phyloP scores from a whole-genome alignment of 2,888 invertebrate genomes.

The Andricus quercusramuli region DNA sequence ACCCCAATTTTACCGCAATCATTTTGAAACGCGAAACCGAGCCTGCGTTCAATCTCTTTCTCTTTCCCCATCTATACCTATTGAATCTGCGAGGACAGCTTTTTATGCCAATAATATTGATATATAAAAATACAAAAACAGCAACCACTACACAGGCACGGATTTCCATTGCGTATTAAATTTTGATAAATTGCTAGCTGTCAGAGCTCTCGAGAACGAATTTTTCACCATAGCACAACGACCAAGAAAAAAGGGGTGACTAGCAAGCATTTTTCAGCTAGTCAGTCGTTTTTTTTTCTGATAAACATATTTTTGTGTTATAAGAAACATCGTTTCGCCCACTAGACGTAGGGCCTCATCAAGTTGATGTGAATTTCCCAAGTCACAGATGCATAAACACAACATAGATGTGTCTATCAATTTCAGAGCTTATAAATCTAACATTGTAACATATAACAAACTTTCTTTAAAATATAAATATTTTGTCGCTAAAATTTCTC shows the following conservation, averaged over 20 bases:
- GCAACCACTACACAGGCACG: constrained; percentile 50
- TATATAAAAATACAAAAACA: constrained; percentile 64
- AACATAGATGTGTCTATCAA: too few relatives aligned
- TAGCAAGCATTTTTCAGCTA: constrained; percentile 74
- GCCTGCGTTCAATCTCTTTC: constrained; percentile 53
- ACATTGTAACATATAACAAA: too few relatives aligned
- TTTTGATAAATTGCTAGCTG: constrained; percentile 75
- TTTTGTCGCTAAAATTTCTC: too few relatives aligned
- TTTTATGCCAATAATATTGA: constrained; percentile 71
- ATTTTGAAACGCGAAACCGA: constrained; percentile 77
- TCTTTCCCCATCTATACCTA: constrained; percentile 48
- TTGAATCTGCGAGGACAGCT: constrained; percentile 54
- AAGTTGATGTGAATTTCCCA: too few relatives aligned
- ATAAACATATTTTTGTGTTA: too few relatives aligned
- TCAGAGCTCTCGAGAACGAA: constrained; percentile 74
- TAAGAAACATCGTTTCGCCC: too few relatives aligned
- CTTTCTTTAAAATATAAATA: too few relatives aligned
- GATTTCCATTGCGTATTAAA: constrained; percentile 48
- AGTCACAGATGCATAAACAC: too few relatives aligned
- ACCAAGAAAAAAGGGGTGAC: constrained; percentile 63
- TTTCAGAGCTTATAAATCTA: too few relatives aligned
- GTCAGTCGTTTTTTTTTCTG: too few relatives aligned
- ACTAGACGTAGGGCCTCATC: too few relatives aligned
- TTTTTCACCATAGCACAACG: constrained; percentile 71
- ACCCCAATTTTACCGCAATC: constrained; percentile 78